Conservation (phyloP, 2,113 vertebrate genomes). For the Channa argus region DNA sequence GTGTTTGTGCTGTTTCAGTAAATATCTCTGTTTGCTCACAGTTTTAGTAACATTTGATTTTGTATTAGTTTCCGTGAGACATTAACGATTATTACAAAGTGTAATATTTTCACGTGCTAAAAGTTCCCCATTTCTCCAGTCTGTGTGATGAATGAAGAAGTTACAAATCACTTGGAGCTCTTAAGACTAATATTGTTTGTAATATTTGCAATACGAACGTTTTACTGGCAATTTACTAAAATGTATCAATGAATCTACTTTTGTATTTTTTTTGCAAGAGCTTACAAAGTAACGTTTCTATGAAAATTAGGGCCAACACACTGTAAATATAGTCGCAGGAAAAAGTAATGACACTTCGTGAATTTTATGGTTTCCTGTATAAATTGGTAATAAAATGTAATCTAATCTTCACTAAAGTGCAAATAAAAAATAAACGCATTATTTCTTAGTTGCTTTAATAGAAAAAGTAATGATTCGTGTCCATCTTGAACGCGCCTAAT, state of each 20-base stretch:
- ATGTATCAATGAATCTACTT: neutral
- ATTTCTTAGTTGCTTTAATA: no score
- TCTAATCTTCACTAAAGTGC: no score
- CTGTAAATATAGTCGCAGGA: neutral
- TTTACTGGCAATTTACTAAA: neutral
- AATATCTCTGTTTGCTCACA: constrained; percentile 14
- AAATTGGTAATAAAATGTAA: no score
- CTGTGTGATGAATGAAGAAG: constrained; percentile 37
- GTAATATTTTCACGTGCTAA: neutral
- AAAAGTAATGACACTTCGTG: no score
- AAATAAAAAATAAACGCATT: no score
- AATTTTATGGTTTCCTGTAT: no score
- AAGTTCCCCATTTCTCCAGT: neutral
- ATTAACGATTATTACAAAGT: no score
- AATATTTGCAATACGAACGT: neutral
- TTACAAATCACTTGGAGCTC: constrained; percentile 32
- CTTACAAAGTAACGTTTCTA: no score
- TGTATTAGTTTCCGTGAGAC: no score
- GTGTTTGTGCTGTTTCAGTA: neutral
- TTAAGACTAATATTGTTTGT: neutral
- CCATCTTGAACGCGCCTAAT: no score
- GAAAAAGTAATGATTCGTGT: no score
- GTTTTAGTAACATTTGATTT: neutral
- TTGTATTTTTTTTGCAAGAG: no score
- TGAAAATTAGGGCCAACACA: neutral